These are phyloP conservation scores for Andrena minutula DNA, from an alignment of 2,888 invertebrate species.

Conservation along the genomic window DNA sequence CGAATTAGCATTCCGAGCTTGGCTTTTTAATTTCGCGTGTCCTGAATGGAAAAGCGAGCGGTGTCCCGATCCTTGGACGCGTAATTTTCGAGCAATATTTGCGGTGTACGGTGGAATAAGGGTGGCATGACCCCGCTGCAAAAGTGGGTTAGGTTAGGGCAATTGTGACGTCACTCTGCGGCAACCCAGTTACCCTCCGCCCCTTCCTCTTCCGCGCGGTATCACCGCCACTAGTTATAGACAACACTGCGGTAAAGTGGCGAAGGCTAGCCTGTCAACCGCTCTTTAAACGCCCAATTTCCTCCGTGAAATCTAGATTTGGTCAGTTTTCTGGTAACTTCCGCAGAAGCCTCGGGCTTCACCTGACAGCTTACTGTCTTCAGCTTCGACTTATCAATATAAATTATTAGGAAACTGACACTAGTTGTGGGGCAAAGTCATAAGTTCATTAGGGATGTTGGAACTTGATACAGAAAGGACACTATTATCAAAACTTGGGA, in stretches of 20 bases:
- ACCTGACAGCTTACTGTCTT: neutral
- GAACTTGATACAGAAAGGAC: no score
- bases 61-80: conserved; percentile 5
- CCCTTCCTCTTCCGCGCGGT: conserved; percentile 49
- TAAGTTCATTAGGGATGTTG: no score
- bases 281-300: conserved; percentile 44
- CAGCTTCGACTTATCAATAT: neutral
- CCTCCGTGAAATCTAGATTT: neutral
- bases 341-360: neutral
- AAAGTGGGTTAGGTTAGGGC: conserved; percentile 78
- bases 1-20: conserved; percentile 27
- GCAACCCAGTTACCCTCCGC: conserved; percentile 80
- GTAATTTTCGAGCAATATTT: conserved; percentile 72
- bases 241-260: conserved; percentile 79
- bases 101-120: conserved; percentile 50
- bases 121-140: conserved; percentile 48
- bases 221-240: conserved; percentile 71
- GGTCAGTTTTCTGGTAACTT: neutral
- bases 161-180: conserved; percentile 84
- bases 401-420: no score
- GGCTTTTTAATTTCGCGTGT: conserved; percentile 16
- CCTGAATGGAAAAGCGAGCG: neutral
- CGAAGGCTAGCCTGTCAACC: conserved; percentile 56
- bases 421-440: no score
- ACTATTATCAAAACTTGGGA: no score